These are phyloP conservation scores for Agrotis segetum DNA, from an alignment of 2,888 invertebrate genomes.

Conservation along the genomic window DNA sequence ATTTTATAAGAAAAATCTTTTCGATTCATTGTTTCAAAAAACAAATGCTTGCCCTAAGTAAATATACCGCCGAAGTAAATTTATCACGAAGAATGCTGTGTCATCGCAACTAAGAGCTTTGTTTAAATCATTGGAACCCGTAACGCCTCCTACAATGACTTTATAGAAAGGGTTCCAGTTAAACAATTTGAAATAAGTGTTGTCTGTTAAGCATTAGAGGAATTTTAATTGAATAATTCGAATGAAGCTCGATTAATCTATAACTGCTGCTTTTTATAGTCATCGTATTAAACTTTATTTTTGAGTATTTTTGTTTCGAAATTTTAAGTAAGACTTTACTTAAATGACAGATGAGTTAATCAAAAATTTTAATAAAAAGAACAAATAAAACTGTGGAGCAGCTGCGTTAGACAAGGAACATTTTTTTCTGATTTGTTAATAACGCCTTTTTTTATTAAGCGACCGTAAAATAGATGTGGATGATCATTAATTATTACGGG, in stretches of 20 bases:
- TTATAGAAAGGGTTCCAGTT: slow-evolving; percentile 79
- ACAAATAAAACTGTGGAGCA: slow-evolving; percentile 68
- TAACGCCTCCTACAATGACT: slow-evolving; percentile 84
- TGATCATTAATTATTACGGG: slow-evolving; percentile 87
- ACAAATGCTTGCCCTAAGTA: slow-evolving; percentile 61
- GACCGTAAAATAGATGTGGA: slow-evolving; percentile 88
- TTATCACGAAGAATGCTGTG: slow-evolving; percentile 73
- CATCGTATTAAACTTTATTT: slow-evolving; percentile 38
- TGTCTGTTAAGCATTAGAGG: slow-evolving; percentile 72
- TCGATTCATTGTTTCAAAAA: slow-evolving; percentile 52
- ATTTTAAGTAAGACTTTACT: slow-evolving; percentile 47
- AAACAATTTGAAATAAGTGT: slow-evolving; percentile 80
- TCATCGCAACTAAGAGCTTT: slow-evolving; percentile 87
- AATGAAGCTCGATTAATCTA: slow-evolving; percentile 64
- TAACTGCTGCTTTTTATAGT: slow-evolving; percentile 57
- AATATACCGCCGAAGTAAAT: slow-evolving; percentile 63
- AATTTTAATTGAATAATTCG: slow-evolving; percentile 79
- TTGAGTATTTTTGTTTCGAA: slow-evolving; percentile 25
- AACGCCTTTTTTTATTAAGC: slow-evolving; percentile 79
- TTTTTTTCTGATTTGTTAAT: slow-evolving; percentile 82
- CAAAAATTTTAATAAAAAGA: slow-evolving; percentile 40
- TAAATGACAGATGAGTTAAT: slow-evolving; percentile 62
- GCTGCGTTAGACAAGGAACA: slow-evolving; percentile 77
- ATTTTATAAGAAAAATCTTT: slow-evolving; percentile 43
- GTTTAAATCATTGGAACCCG: slow-evolving; percentile 81